phyloP scores from a whole-genome alignment of 2,797 vertebrate genomes.

The Melanotaenia boesemani region DNA sequence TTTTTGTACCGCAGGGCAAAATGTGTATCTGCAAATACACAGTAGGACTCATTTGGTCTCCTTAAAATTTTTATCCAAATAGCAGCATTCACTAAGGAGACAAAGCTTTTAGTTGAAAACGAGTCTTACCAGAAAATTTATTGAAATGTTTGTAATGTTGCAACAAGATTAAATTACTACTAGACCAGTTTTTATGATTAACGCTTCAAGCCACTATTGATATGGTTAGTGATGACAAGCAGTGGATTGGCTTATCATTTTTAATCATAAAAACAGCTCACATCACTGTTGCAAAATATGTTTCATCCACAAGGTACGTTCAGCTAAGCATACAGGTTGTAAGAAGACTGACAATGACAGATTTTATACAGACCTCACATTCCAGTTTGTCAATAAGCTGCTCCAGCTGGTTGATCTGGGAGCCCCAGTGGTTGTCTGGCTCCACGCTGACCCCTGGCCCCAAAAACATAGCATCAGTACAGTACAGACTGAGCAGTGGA shows the following conservation, averaged over 20 bases:
- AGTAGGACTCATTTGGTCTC: background rate
- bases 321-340: background rate
- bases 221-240: too few species aligned
- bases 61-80: slow-evolving; percentile 30
- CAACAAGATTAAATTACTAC: background rate
- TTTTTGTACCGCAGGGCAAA: slow-evolving; percentile 8
- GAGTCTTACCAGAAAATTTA: background rate
- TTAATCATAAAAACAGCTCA: background rate
- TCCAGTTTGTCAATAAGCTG: slow-evolving; percentile 92
- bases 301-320: background rate
- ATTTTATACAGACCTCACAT: slow-evolving; percentile 85
- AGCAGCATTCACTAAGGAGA: slow-evolving; percentile 8
- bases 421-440: slow-evolving; percentile 88
- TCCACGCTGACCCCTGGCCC: slow-evolving; percentile 85
- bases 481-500: background rate
- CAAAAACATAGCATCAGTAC: slow-evolving; percentile 47
- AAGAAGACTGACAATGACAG: background rate
- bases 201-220: background rate
- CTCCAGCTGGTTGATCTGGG: slow-evolving; percentile 91
- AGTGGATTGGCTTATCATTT: background rate
- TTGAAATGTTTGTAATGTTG: background rate
- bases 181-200: background rate
- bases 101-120: slow-evolving; percentile 7
- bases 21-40: slow-evolving; percentile 13
- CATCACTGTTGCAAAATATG: background rate